Base-by-base conservation (phyloP, 1,140 invertebrate genomes). In the Formica selysi region DNA sequence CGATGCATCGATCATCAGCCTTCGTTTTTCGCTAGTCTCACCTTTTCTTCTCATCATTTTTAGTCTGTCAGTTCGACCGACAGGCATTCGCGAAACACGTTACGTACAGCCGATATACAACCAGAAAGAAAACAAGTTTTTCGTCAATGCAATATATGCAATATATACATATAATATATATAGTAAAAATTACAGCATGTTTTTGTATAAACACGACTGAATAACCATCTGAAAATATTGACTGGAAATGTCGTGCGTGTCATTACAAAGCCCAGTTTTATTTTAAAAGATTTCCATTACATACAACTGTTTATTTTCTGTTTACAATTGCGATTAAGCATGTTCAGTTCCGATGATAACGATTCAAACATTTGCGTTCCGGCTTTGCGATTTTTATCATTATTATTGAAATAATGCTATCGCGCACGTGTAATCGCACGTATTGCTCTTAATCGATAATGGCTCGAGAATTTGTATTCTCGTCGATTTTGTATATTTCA, bases 31-130 rank as follows among this genome's bases (percentile, higher is more conserved):
- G 54, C 73, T 62, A 26, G 68, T 78, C 48, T 86, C 61, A 79
- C 76, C 80, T 86, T 81, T 86, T 59, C 71, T 74, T 91, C 65
- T 44, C 86, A 38, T 86, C 81, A 88, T 91, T 91, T 87, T 87
- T 86, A 62, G 67, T 68, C 36, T 78, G 87, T 86, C 88, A 78
- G 59, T 70, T 86, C 32, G 41, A 36, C 10, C 76, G 41, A 89
- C 76, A 70, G 57, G 71, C 68, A 64, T 32, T 64, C 41, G 41
- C 65, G 41, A 57, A 57, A 79, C 76, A 79, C 36, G 57, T 81
- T 38, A 76, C 67, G 62, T 74, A 26, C 7, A 57, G 10, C 11
- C 32, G 26, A 59, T 74, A 38, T 41, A 71, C 29, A 68, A 38
- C 5, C 13, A 19, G 16, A 76, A 32, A 59, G 51, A 83, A 81